Conservation (phyloP, 2,888 invertebrate species). For the Eupithecia subfuscata region DNA sequence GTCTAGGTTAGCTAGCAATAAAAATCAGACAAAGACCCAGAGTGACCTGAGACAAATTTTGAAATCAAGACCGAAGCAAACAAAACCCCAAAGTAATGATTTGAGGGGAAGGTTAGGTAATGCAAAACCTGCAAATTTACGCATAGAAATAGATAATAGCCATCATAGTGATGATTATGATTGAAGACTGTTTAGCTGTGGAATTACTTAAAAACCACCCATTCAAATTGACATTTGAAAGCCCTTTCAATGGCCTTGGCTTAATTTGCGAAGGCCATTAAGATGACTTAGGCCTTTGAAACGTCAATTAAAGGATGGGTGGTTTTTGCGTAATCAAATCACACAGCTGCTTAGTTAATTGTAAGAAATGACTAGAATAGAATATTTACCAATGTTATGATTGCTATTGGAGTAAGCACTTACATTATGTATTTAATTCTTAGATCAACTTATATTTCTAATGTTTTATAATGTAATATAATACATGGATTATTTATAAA, state of each 20-base stretch:
- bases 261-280: too few species aligned
- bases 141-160: constrained; percentile 81
- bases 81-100: constrained; percentile 64
- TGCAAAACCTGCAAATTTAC: constrained; percentile 71
- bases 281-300: too few species aligned
- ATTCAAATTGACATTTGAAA: too few species aligned
- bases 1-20: constrained; percentile 80
- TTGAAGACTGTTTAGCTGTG: background rate
- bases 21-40: constrained; percentile 49
- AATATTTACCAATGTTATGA: background rate
- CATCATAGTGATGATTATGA: constrained; percentile 45
- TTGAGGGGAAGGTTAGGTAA: constrained; percentile 70
- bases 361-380: background rate
- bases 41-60: constrained; percentile 72
- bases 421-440: background rate
- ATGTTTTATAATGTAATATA: background rate
- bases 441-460: background rate
- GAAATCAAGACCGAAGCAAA: constrained; percentile 61
- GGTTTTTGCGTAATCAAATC: too few species aligned
- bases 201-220: too few species aligned
- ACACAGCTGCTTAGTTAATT: background rate
- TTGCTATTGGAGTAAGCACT: background rate
- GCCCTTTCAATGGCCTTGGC: too few species aligned
- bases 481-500: background rate
- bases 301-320: too few species aligned